Conservation (phyloP, 2,113 vertebrate species). For the Grammomys dolichurus region DNA sequence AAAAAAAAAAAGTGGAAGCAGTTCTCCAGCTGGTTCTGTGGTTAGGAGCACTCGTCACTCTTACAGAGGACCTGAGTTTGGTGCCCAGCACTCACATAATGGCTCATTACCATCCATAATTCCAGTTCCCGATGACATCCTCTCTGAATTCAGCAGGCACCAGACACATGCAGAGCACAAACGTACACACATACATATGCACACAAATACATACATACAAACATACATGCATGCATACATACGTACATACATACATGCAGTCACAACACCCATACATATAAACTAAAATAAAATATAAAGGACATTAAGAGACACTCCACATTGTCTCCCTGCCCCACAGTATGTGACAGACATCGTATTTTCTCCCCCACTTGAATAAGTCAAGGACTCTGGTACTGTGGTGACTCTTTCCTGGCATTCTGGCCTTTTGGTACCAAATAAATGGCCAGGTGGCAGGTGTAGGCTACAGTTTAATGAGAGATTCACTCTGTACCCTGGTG, state of each 20-base stretch:
- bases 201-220: background rate
- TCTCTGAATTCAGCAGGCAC: background rate
- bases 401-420: background rate
- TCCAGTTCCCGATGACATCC: too few relatives aligned
- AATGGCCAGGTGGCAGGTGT: background rate
- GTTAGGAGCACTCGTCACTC: background rate
- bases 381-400: accelerated
- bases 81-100: background rate
- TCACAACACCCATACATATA: background rate
- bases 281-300: background rate
- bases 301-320: too few relatives aligned
- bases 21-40: background rate
- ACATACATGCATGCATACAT: background rate
- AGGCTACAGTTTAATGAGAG: background rate
- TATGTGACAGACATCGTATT: background rate
- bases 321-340: background rate
- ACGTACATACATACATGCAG: background rate
- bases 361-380: background rate
- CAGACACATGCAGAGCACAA: background rate
- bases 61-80: background rate
- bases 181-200: too few relatives aligned
- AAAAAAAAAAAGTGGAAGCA: too few relatives aligned
- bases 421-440: background rate
- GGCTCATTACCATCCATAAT: background rate
- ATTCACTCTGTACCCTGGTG: too few relatives aligned